Evolutionary conservation across 2,888 invertebrate species (phyloP).

Genomic region (Daptonema setosum): DNA sequence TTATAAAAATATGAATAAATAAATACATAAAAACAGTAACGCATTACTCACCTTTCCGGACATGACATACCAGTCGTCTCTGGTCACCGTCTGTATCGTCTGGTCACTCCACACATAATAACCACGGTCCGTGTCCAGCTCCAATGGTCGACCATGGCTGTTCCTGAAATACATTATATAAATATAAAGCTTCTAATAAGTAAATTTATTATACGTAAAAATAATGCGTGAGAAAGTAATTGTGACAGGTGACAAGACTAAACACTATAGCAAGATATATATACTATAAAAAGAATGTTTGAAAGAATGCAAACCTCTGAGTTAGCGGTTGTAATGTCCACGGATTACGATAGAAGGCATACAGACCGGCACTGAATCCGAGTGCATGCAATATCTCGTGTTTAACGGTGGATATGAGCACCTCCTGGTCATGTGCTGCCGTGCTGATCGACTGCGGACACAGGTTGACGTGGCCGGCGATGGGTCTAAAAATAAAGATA

Average conservation of each 20-base stretch:
- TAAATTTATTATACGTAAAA: no score
- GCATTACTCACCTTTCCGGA: slow-evolving; percentile 38
- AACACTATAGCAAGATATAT: no score
- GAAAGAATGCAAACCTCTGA: slow-evolving; percentile 47
- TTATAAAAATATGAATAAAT: background rate
- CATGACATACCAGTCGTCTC: slow-evolving; percentile 52
- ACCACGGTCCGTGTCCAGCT: slow-evolving; percentile 17
- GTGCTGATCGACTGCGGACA: slow-evolving; percentile 83
- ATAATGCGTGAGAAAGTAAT: no score
- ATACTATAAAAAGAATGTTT: no score
- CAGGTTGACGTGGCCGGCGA: slow-evolving; percentile 93
- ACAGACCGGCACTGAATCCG: slow-evolving; percentile 85
- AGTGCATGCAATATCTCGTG: slow-evolving; percentile 94
- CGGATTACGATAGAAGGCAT: slow-evolving; percentile 72
- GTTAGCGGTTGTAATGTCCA: slow-evolving; percentile 39
- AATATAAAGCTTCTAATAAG: no score
- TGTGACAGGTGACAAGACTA: no score
- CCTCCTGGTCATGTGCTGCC: slow-evolving; percentile 58
- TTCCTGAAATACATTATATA: slow-evolving; percentile 10
- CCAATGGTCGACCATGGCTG: slow-evolving; percentile 17
- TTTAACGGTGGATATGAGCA: slow-evolving; percentile 78
- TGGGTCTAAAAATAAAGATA: slow-evolving; percentile 70
- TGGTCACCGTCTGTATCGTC: slow-evolving; percentile 53
- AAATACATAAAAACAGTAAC: no score
- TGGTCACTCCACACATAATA: slow-evolving; percentile 70